Conservation (phyloP, 2,888 invertebrate genomes). For the Ectemnius lituratus region DNA sequence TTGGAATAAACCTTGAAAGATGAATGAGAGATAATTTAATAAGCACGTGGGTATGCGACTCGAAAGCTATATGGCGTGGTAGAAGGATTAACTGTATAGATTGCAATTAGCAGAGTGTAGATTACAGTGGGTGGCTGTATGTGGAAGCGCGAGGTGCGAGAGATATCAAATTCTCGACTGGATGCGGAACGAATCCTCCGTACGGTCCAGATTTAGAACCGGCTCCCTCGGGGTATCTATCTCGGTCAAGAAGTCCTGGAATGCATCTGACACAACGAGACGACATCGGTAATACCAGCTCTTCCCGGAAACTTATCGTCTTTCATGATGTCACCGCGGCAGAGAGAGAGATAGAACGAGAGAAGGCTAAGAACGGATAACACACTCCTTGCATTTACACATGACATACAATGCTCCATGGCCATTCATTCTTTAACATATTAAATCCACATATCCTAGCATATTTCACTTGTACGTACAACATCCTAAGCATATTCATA, state of each 20-base stretch:
- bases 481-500: no score
- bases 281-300: not conserved
- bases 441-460: no score
- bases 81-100: not conserved
- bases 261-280: slow-evolving; percentile 9
- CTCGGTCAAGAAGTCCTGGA: slow-evolving; percentile 40
- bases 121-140: not conserved
- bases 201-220: slow-evolving; percentile 30
- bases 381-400: no score
- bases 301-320: slow-evolving; percentile 4
- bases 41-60: not conserved
- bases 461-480: no score
- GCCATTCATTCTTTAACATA: no score
- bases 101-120: not conserved
- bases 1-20: no score
- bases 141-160: slow-evolving; percentile 7
- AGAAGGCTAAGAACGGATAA: no score
- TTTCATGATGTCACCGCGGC: not conserved
- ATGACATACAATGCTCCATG: no score
- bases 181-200: slow-evolving; percentile 21
- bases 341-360: no score
- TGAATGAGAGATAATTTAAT: no score
- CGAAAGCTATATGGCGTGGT: no score
- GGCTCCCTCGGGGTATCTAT: slow-evolving; percentile 24
- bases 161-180: slow-evolving; percentile 30